phyloP scores from a whole-genome alignment of 1,140 invertebrate genomes.

The Aphelinus certus region DNA sequence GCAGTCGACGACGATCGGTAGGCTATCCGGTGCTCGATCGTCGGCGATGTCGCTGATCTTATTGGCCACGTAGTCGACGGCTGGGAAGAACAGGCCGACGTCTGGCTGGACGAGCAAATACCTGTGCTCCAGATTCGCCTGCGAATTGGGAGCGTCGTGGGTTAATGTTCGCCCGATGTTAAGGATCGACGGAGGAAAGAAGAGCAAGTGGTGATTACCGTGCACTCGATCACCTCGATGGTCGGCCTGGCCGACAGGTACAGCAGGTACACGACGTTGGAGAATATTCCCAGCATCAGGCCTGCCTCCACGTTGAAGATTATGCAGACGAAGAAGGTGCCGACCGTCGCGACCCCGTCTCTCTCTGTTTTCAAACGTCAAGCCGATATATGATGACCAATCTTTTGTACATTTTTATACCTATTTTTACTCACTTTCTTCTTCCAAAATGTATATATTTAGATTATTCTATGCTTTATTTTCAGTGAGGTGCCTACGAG shows the following conservation, averaged over 20 bases:
- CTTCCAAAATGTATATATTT: too few relatives aligned
- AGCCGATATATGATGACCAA: too few relatives aligned
- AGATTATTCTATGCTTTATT: too few relatives aligned
- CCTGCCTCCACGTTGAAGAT: conserved; percentile 74
- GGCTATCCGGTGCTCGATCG: conserved; percentile 49
- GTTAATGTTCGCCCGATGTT: too few relatives aligned
- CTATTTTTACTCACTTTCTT: too few relatives aligned
- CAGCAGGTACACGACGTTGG: conserved; percentile 71
- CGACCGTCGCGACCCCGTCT: conserved; percentile 68
- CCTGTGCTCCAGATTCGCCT: conserved; percentile 56
- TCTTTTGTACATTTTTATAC: too few relatives aligned
- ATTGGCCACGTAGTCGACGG: conserved; percentile 68
- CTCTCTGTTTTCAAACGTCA: conserved; percentile 59
- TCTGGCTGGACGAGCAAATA: conserved; percentile 70
- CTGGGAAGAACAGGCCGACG: conserved; percentile 74
- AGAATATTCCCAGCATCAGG: conserved; percentile 71
- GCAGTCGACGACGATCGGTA: conserved; percentile 72
- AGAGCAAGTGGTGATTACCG: conserved; percentile 43
- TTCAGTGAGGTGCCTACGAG: too few relatives aligned
- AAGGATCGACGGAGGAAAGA: background rate
- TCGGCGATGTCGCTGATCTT: conserved; percentile 63
- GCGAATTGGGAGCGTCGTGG: background rate
- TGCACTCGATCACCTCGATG: conserved; percentile 54
- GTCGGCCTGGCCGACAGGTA: conserved; percentile 66
- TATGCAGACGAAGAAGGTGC: conserved; percentile 71